Evolutionary conservation across 2,797 vertebrate genomes (phyloP), one percentile per base, ranked within the genome.

Genomic region (Microctenopoma lineatum): DNA sequence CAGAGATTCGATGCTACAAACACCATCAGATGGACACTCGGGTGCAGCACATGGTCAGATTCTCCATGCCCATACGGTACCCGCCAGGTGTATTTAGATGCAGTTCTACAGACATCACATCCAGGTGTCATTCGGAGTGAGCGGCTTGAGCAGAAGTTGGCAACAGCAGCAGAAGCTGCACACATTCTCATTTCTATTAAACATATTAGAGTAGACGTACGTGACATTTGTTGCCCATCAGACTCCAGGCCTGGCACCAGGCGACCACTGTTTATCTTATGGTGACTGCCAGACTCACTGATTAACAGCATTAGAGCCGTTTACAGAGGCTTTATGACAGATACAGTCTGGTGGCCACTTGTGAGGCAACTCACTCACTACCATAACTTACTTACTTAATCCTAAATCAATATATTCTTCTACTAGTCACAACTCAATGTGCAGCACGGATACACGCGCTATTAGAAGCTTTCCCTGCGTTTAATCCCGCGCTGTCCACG

Each of bases 111-210:
- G 29, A 27, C 61, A 39, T 39, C 38, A 12, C 38, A 39, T 39
- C 38, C 12, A 12, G 48, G 66, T 53, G 18, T 26, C 32, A 56
- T 66, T 46, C 42, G 21, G 21, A 54, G 26, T 7, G 55, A 59
- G 62, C 41, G 14, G 21, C 34, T 73, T 45, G 8, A 36, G 61
- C 34, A 69, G 3, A 71, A 21, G 10, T 61, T 71, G 45, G 21
- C 63, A 44, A 29, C 7, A 70, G 62, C 58, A 52, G 71, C 70
- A 63, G 74, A 62, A 70, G 59, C 63, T 26, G 59, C 76, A 77
- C 71, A 81, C 62, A 84, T 75, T 77, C 50, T 80, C 29, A 9
- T 34, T 48, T 73, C 55, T 69, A 86, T 80, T 70, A 80, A 64
- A 65, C 51, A 76, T 79, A 75, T 75, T 75, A 74, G 73, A 79